Conservation (phyloP, 2,888 invertebrate species). For the Muschampia plurimacula region DNA sequence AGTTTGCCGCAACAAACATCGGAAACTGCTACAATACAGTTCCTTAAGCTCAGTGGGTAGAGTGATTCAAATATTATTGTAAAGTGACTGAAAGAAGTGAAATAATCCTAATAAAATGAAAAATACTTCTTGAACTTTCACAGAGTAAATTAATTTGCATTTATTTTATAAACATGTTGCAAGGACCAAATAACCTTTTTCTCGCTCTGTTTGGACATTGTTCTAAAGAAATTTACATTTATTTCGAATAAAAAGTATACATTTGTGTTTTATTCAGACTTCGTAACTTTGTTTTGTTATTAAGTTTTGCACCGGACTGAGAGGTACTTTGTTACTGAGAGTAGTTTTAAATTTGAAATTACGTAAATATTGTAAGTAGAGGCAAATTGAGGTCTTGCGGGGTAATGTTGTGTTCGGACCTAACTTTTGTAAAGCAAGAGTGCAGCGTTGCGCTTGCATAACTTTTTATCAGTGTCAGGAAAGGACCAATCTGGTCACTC, state of each 20-base stretch:
- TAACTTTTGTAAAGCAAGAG: constrained; percentile 22
- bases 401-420: constrained; percentile 35
- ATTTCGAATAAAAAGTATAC: constrained; percentile 21
- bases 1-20: too few relatives aligned
- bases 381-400: constrained; percentile 29
- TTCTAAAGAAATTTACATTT: constrained; percentile 26
- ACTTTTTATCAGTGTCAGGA: constrained; percentile 11
- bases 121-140: neutral
- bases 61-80: neutral
- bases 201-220: constrained; percentile 1
- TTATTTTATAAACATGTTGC: constrained; percentile 1
- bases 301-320: constrained; percentile 19
- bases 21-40: too few relatives aligned
- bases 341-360: constrained; percentile 35
- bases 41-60: neutral
- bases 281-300: constrained; percentile 17
- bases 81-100: neutral
- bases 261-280: constrained; percentile 21
- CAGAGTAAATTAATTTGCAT: neutral
- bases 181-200: neutral
- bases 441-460: constrained; percentile 22
- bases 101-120: neutral
- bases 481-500: neutral
- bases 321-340: constrained; percentile 15
- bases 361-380: constrained; percentile 31